Base-by-base conservation (phyloP, 2,113 vertebrate species). In the Protobothrops flavoviridis region DNA sequence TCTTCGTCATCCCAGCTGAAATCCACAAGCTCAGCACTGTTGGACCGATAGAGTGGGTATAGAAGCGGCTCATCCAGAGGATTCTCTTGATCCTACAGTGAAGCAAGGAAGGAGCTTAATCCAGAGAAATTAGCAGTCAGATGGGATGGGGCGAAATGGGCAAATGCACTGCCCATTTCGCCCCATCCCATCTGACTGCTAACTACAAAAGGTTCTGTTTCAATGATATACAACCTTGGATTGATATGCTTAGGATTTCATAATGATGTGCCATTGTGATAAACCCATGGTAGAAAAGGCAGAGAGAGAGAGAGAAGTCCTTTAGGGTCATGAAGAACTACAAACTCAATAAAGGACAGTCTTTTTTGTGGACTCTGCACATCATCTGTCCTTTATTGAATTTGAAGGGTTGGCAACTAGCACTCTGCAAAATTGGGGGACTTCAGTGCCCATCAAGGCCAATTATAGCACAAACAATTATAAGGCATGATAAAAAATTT, bases 61-160 rank as follows among this genome's bases (percentile, higher is more conserved):
- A 98, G 97, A 11, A 98, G 97, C 1, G 98, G 98, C 1, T 98
- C 97, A 59, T 99, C 98, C 91, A 99, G 45, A 0, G 99, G 99
- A 95, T 99, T 99, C 94, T 99, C 99, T 17, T 98, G 97, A 87
- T 99, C 98, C 99, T 99, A 86, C 43, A 29, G 39, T 0, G 64
- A 3, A 26, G 33, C 53, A 85, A 23, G 6, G 45, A 6, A 48
- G 33, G 2, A 24, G 1, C 87, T 64, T 20, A 7, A 26, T 29
- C 0, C 0, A 4, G 0, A 5, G 39, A 2, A 29, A 45, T 64
- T 2, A 33, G 61, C 13, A 43, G 8, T 3, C 11, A 52, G 64
- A 43, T 20, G 20, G 4, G 48, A 33, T n/a, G 43, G 12, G 10
- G 39, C n/a, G 23, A 87, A 61, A n/a, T 17, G 45, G 64, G 29